Evolutionary conservation across 2,113 vertebrate genomes (phyloP).

Genomic region (Chloebia gouldiae): DNA sequence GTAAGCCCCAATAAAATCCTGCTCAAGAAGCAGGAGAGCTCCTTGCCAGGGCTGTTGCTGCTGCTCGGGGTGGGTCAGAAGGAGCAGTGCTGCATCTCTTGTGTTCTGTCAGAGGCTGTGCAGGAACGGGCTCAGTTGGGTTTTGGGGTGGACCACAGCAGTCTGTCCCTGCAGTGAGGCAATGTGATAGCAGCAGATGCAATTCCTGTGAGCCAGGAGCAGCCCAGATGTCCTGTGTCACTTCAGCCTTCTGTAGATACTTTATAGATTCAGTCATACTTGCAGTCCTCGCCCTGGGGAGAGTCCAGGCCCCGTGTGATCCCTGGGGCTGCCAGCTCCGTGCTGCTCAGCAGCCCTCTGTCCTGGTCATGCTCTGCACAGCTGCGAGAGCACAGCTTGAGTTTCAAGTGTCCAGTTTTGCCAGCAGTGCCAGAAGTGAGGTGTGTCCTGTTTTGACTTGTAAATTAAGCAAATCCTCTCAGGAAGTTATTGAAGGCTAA

Average conservation of each 20-base stretch:
- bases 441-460: background rate
- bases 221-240: background rate
- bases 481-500: background rate
- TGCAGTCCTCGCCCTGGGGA: background rate
- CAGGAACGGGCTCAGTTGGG: no score
- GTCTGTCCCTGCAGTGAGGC: no score
- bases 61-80: no score
- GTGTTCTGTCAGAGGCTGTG: no score
- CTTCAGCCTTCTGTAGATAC: background rate
- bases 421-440: background rate
- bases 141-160: no score
- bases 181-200: no score
- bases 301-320: background rate
- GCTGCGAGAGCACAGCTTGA: background rate
- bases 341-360: background rate
- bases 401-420: background rate
- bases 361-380: background rate
- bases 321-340: background rate
- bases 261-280: background rate
- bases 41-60: no score
- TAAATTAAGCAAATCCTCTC: slow-evolving; percentile 2
- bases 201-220: background rate
- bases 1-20: no score
- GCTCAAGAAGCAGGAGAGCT: no score
- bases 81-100: no score